Conservation (phyloP, 1,140 invertebrate species). For the Drosophila yakuba region DNA sequence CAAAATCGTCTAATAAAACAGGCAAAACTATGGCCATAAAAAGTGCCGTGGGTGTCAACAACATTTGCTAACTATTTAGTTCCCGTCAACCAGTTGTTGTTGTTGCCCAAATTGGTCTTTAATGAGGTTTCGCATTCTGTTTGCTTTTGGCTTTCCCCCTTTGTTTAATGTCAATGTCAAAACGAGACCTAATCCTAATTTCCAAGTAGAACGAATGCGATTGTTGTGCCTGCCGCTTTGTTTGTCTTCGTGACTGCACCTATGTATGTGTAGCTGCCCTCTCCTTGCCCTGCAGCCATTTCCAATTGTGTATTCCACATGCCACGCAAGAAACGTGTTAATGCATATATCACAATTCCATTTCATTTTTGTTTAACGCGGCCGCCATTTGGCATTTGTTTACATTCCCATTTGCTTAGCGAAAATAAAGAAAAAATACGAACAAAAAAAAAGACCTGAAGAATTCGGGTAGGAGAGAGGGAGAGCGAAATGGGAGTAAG, state of each 20-base stretch:
- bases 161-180: slow-evolving; percentile 40
- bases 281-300: not conserved
- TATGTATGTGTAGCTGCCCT: not conserved
- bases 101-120: slow-evolving; percentile 27
- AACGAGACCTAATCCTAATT: slow-evolving; percentile 32
- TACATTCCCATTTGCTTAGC: slow-evolving; percentile 63
- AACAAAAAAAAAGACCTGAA: slow-evolving; percentile 31
- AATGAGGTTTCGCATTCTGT: slow-evolving; percentile 23
- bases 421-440: slow-evolving; percentile 14
- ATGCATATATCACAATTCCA: slow-evolving; percentile 44
- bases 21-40: slow-evolving; percentile 10
- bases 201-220: slow-evolving; percentile 36
- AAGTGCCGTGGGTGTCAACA: slow-evolving; percentile 20
- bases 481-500: slow-evolving; percentile 15
- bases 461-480: slow-evolving; percentile 32
- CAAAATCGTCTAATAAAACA: slow-evolving; percentile 1
- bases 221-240: slow-evolving; percentile 29
- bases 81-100: slow-evolving; percentile 9
- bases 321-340: slow-evolving; percentile 33
- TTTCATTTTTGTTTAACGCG: slow-evolving; percentile 42
- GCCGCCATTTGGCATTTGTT: slow-evolving; percentile 62
- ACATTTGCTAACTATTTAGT: slow-evolving; percentile 16
- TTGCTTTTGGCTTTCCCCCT: not conserved
- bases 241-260: slow-evolving; percentile 32
- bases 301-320: slow-evolving; percentile 1